Evolutionary conservation across 2,888 invertebrate species (phyloP), one percentile per base, ranked within the genome.

Genomic region (Andrena bicolor): DNA sequence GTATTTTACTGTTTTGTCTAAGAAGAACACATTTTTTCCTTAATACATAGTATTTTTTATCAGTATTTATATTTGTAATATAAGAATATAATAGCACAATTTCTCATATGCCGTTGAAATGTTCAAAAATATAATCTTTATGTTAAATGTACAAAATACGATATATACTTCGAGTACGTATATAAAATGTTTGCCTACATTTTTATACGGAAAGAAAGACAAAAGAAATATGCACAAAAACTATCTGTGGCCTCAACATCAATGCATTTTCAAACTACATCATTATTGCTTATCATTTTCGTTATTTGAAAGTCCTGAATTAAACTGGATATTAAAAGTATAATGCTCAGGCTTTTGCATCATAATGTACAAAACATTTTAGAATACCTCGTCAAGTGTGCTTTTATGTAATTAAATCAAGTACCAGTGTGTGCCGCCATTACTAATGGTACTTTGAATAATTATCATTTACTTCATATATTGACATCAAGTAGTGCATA

Each of bases 331-430:
- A 16, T 48, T 56, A 26, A 5, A 16, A 41, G 41, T 41, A 60
- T 32, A 75, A 65, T 13, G 58, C 10, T 49, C 51, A 72, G 48
- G 64, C 72, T 79, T 80, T 49, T 60, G 30, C 69, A 78, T 74
- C 41, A 69, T 61, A 64, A 83, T 76, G 76, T 83, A 77, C 77
- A 80, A 80, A 81, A 49, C 79, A 75, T 72, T 53, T 74, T 74
- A 73, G 20, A 32, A 16, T 76, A 74, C 30, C 28, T 73, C 76
- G 56, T 63, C 13, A 70, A 70, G 10, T 73, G 60, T 69, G 58
- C 30, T 69, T 81, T 73, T 35, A 51, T 16, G 16, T 49, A 69
- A 56, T 26, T 71, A 58, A 77, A 35, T 73, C 35, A 41, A 73
- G 70, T 76, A 76, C 76, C 73, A 72, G 58, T 66, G 48, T 16